Evolutionary conservation across 2,113 vertebrate genomes (phyloP).

Genomic region (Notiomystis cincta): DNA sequence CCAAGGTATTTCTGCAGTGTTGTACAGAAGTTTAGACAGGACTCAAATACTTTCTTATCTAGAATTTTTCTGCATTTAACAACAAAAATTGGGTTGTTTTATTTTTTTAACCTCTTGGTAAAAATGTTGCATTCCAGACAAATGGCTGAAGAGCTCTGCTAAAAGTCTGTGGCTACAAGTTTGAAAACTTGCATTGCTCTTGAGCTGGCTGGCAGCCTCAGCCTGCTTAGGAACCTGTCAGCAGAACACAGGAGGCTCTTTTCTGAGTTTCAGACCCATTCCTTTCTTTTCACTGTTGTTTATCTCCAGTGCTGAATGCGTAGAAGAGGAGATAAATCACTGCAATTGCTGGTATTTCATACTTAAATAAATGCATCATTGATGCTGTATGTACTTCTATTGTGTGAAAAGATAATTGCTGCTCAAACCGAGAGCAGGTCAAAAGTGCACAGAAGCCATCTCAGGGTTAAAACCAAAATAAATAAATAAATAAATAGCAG

Average conservation of each 20-base stretch:
- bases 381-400: neutral
- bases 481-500: neutral
- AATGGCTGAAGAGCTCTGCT: neutral
- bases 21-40: neutral
- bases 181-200: neutral
- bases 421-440: neutral
- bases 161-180: neutral
- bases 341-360: neutral
- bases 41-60: neutral
- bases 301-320: neutral
- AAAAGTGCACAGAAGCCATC: conserved; percentile 1
- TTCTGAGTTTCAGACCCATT: neutral
- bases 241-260: neutral
- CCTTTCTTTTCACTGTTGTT: neutral
- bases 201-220: neutral
- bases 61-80: neutral
- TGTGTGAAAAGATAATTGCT: neutral
- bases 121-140: neutral
- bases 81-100: neutral
- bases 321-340: neutral
- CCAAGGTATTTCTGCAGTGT: neutral
- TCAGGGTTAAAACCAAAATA: neutral
- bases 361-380: neutral
- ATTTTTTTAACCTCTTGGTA: neutral
- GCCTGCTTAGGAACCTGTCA: neutral